Evolutionary conservation across 2,113 vertebrate genomes (phyloP).

Genomic region (Scalopus aquaticus): DNA sequence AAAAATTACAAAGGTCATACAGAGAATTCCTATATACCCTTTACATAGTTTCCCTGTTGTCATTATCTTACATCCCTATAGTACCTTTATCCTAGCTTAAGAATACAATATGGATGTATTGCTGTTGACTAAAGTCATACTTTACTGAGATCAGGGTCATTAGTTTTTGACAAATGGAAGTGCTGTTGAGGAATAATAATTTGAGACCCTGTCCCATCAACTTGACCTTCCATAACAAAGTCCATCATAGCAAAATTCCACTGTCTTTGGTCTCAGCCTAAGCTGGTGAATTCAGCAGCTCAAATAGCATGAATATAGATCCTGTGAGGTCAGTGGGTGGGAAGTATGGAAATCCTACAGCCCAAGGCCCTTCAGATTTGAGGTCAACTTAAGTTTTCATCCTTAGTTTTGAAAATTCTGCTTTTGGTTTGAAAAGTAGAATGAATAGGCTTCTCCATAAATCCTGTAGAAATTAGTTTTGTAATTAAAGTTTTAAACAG

Average conservation of each 20-base stretch:
- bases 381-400: neutral
- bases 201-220: neutral
- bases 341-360: neutral
- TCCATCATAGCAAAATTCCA: neutral
- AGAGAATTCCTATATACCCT: neutral
- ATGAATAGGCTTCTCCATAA: neutral
- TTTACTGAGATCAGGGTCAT: neutral
- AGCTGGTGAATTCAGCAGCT: neutral
- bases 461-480: neutral
- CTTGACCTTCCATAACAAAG: neutral
- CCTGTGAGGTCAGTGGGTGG: neutral
- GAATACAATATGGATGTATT: too few relatives aligned
- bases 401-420: neutral
- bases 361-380: neutral
- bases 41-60: too few relatives aligned
- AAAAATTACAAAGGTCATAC: neutral
- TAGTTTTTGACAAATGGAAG: neutral
- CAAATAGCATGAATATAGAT: rapidly evolving
- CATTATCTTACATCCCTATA: rapidly evolving
- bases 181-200: neutral
- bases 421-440: neutral
- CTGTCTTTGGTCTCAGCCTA: neutral
- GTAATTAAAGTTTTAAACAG: neutral
- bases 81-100: neutral
- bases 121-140: neutral